Percentiles rank a stretch among this genome's conserved stretches.
phyloP scores from a whole-genome alignment of 2,113 vertebrate species.

The Dicaeum eximium region DNA sequence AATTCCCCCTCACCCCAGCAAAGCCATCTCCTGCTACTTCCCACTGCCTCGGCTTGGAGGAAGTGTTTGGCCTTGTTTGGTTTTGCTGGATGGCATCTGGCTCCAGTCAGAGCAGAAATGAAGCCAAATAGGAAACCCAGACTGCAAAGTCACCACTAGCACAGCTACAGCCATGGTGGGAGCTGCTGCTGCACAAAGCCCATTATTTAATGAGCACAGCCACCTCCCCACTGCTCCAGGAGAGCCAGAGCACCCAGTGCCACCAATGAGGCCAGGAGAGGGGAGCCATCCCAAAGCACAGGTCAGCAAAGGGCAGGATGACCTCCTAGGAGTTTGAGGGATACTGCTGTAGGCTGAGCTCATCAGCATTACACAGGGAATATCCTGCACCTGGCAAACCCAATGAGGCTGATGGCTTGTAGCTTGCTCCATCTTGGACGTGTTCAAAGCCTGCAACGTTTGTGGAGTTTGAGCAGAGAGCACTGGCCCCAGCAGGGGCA shows the following conservation, averaged over 20 bases:
- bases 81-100: not conserved
- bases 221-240: not conserved
- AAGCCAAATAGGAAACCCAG: not conserved
- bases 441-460: not conserved
- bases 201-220: not conserved
- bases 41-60: not conserved
- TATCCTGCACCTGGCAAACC: not conserved
- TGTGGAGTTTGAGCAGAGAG: not conserved
- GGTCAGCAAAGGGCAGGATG: not conserved
- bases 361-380: not conserved
- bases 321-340: not conserved
- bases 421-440: not conserved
- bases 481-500: not conserved
- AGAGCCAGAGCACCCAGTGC: not conserved
- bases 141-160: not conserved
- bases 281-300: not conserved
- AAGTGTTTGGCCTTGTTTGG: not conserved
- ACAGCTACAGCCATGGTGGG: accelerated
- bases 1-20: not conserved
- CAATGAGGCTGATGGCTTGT: accelerated
- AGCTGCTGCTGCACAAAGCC: not conserved
- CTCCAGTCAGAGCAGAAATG: not conserved
- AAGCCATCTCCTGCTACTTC: not conserved
- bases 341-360: not conserved
- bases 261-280: not conserved